A percentile compares a stretch with the other conserved stretches of the same genome.
phyloP scores from a whole-genome alignment of 37 sponge, comb jelly and placozoan species.

The Hormiphora californensis region DNA sequence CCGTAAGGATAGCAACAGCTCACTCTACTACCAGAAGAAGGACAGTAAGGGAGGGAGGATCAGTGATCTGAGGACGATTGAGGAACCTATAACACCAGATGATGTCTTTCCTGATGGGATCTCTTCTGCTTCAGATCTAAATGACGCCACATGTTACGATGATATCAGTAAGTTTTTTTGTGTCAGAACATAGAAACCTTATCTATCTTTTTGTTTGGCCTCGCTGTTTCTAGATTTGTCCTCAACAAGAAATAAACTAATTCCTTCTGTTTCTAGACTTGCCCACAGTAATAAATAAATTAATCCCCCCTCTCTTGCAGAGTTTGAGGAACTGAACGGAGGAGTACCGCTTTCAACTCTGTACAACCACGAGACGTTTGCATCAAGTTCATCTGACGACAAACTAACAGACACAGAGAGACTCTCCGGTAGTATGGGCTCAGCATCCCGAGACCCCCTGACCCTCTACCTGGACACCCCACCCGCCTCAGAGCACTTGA shows the following conservation, averaged over 20 bases:
- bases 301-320: too few species aligned
- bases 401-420: background rate
- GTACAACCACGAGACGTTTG: background rate
- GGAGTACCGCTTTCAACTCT: constrained; percentile 1
- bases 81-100: background rate
- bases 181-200: too few species aligned
- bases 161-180: too few species aligned
- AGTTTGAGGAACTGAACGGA: too few species aligned
- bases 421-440: background rate
- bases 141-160: too few species aligned
- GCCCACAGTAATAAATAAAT: too few species aligned
- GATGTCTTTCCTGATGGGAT: background rate
- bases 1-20: constrained; percentile 33
- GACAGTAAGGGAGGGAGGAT: background rate
- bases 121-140: background rate
- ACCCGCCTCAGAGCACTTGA: background rate
- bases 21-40: background rate
- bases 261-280: too few species aligned
- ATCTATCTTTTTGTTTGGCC: too few species aligned
- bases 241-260: too few species aligned
- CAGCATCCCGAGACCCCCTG: background rate
- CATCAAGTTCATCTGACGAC: too few species aligned
- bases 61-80: background rate
- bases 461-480: background rate
- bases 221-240: too few species aligned